Conservation (phyloP, 2,113 vertebrate genomes). For the Paralichthys olivaceus region DNA sequence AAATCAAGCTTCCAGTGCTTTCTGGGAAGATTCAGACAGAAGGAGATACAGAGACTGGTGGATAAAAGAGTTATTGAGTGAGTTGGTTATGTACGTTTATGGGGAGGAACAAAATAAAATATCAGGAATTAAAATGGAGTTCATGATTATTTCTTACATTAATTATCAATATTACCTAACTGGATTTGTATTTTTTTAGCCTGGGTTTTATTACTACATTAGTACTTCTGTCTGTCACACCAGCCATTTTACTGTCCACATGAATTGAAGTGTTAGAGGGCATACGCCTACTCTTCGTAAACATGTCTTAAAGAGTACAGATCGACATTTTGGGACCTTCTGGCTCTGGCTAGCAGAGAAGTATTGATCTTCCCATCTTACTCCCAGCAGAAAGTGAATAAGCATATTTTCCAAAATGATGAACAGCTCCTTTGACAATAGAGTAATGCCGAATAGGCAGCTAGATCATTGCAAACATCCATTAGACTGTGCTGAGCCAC, state of each 20-base stretch:
- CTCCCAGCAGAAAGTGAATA: not conserved
- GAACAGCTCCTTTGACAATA: not conserved
- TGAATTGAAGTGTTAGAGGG: not conserved
- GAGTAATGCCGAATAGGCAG: not conserved
- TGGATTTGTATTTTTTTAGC: too few relatives aligned
- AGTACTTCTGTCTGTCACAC: too few relatives aligned
- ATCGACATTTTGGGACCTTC: not conserved
- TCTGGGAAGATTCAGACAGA: not conserved
- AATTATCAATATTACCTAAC: too few relatives aligned
- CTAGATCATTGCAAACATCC: not conserved
- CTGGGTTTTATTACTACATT: too few relatives aligned
- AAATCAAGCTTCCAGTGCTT: slow-evolving; percentile 25
- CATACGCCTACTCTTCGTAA: not conserved
- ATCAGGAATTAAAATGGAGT: not conserved
- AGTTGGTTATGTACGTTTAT: not conserved
- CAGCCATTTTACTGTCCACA: too few relatives aligned
- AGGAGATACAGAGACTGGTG: not conserved
- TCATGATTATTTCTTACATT: too few relatives aligned
- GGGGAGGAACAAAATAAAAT: not conserved
- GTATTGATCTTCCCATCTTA: slow-evolving; percentile 6
- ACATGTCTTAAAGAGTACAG: not conserved
- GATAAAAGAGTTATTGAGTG: not conserved
- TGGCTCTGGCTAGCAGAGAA: not conserved
- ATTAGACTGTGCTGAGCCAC: not conserved
- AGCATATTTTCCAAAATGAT: not conserved